A percentile compares a stretch with the other conserved stretches of the same genome.
phyloP scores from a whole-genome alignment of 2,797 vertebrate species.

The Brachymystax lenok region DNA sequence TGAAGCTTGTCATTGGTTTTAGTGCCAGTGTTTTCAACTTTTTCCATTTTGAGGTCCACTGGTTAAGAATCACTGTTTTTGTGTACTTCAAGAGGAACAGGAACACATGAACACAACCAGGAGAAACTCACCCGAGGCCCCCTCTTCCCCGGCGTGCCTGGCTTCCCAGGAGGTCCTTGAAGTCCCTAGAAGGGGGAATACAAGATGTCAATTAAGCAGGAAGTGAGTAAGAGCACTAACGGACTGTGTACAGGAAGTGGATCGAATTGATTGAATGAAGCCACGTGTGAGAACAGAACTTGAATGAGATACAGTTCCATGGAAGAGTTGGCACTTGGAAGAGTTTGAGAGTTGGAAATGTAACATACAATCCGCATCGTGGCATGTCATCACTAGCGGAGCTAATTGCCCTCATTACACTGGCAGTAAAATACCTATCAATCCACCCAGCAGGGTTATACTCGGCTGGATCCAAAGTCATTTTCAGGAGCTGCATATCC shows the following conservation, averaged over 20 bases:
- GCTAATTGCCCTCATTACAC: not conserved
- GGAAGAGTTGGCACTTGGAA: no score
- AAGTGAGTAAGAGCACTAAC: not conserved
- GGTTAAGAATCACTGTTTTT: not conserved
- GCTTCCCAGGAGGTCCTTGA: constrained; percentile 86
- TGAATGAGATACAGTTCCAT: not conserved
- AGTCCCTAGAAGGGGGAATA: constrained; percentile 77
- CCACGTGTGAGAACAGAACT: not conserved
- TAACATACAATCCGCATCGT: not conserved
- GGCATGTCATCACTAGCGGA: not conserved
- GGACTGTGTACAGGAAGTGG: not conserved
- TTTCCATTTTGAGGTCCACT: not conserved
- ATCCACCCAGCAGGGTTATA: not conserved
- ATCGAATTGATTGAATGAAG: not conserved
- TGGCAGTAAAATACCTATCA: not conserved
- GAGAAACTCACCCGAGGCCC: constrained; percentile 86
- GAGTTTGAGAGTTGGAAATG: not conserved
- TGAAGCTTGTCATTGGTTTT: not conserved
- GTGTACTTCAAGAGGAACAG: not conserved
- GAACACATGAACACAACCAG: constrained; percentile 2
- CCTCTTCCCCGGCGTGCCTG: constrained; percentile 88
- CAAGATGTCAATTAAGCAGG: not conserved
- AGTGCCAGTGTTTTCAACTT: not conserved
- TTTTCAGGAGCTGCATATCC: not conserved
- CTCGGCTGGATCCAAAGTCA: not conserved